Conservation (phyloP, 2,797 vertebrate species). For the Novumbra hubbsi region DNA sequence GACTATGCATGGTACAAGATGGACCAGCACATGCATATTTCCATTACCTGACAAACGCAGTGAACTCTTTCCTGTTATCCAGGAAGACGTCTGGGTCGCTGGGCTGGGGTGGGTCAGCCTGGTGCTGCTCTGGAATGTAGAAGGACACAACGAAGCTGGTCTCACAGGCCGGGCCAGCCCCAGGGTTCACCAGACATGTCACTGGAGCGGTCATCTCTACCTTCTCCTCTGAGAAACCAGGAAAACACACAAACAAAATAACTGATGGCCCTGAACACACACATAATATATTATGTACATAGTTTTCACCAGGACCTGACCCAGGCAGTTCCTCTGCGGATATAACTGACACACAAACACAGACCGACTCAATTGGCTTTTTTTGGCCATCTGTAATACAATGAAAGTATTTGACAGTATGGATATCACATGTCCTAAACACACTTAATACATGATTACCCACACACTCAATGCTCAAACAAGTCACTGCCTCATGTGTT, state of each 20-base stretch:
- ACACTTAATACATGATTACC: constrained; percentile 8
- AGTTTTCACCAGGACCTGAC: neutral
- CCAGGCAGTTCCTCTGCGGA: neutral
- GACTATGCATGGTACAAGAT: no score
- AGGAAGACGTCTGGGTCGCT: constrained; percentile 68
- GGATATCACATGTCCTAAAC: constrained; percentile 14
- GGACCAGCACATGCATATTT: neutral
- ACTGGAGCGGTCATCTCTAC: constrained; percentile 78
- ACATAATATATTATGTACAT: neutral
- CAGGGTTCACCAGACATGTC: constrained; percentile 73
- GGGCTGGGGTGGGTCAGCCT: constrained; percentile 72
- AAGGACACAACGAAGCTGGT: constrained; percentile 72
- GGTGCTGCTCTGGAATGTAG: constrained; percentile 73
- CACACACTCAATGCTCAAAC: no score
- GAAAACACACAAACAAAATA: neutral
- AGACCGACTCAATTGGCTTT: neutral
- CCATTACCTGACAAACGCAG: constrained; percentile 74
- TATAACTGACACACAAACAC: neutral
- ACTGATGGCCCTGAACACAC: neutral
- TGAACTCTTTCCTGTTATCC: constrained; percentile 76
- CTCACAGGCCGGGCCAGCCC: constrained; percentile 68
- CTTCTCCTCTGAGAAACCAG: constrained; percentile 63
- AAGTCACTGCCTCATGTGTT: no score
- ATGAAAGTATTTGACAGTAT: neutral
- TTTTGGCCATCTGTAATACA: neutral